Base-by-base conservation (phyloP, 2,888 invertebrate species). In the Dysmachus trigonus region DNA sequence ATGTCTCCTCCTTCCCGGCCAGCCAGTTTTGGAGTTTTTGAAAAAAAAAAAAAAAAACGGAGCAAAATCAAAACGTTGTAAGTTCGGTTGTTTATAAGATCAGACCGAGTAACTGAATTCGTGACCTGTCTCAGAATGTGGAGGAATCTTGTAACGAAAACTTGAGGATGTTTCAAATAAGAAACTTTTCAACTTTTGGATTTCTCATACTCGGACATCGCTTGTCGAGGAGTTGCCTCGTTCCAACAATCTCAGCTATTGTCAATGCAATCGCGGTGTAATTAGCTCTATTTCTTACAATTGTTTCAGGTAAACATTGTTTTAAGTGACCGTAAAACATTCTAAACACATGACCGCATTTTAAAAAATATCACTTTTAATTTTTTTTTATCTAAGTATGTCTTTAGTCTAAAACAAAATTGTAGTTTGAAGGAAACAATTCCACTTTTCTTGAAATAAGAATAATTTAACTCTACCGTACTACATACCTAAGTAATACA, bases 111-210 rank as follows among this genome's bases (percentile, higher is more conserved):
- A 41, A 83, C 83, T 71, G 47, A 83, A 83, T 72, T 83, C 83
- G 83, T 83, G 83, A 83, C 53, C 83, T 83, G 83, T 83, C 72
- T 72, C 72, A 83, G 71, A 47, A 38, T 83, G 72, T 38, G 72
- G 83, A 83, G 72, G 72, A 83, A 83, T 83, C 83, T 72, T 83
- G 71, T 71, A 72, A 83, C 71, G n/a, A 13, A 72, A 83, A 83
- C 71, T 41, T 72, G 83, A 83, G 41, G 83, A 83, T 83, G 72
- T 71, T 83, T 83, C 41, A 38, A 27, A 81, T 81, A 62, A 53
- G 18, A 35, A 74, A 74, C 74, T 74, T 74, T 74, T 74, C 74
- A n/a, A 74, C 15, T 74, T 74, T 74, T 1, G n/a, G 27, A 62
- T 22, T 22, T 62, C 10, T 62, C 53, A 1, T 18, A n/a, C 27